These are phyloP conservation scores for Muscicapa adusta DNA, from an alignment of 2,113 vertebrate species.

Conservation along the genomic window DNA sequence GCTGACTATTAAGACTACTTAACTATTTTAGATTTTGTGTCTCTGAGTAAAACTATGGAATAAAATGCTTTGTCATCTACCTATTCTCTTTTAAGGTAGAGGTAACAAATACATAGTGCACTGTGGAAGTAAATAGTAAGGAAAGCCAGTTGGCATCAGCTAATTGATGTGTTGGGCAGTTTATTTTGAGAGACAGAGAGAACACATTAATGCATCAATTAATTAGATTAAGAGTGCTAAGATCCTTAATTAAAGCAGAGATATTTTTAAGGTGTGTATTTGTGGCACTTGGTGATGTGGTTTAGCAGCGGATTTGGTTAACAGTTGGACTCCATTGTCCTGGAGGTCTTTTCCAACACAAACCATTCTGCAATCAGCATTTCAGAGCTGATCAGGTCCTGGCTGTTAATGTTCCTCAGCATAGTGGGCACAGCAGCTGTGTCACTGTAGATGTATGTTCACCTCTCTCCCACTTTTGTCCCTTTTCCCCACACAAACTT, in stretches of 20 bases:
- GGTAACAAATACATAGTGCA: fast-evolving
- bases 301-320: neutral
- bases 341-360: neutral
- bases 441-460: neutral
- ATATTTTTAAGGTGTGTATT: neutral
- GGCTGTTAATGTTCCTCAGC: neutral
- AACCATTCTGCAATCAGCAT: neutral
- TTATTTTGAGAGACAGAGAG: neutral
- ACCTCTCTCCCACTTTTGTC: fast-evolving
- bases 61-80: neutral
- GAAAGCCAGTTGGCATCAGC: neutral
- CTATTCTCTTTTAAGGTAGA: neutral
- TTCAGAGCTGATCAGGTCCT: neutral
- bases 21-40: neutral
- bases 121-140: neutral
- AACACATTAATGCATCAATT: neutral
- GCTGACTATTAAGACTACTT: neutral
- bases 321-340: neutral
- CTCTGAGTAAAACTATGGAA: neutral
- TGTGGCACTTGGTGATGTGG: neutral
- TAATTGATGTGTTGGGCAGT: neutral
- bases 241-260: neutral
- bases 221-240: neutral
- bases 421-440: fast-evolving
- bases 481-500: neutral